Conservation (phyloP, 2,113 vertebrate genomes). For the Cervus canadensis region DNA sequence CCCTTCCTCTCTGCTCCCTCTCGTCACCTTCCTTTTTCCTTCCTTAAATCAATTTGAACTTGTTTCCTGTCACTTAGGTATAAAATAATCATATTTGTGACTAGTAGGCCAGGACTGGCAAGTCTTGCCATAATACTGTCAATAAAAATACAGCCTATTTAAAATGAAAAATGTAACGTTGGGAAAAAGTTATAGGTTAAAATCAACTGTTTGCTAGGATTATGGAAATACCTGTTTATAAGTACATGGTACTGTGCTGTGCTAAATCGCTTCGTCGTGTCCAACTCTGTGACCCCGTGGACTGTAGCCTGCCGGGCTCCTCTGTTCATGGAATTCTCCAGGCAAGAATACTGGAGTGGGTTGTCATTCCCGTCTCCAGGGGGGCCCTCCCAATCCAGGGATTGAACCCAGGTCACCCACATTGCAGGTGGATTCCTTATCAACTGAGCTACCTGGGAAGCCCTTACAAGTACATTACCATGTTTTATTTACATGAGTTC, state of each 20-base stretch:
- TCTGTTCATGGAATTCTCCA: neutral
- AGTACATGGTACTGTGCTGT: neutral
- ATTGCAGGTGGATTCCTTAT: neutral
- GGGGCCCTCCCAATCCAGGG: neutral
- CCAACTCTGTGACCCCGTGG: neutral
- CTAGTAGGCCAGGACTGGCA: neutral
- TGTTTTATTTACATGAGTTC: neutral
- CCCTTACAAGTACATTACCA: neutral
- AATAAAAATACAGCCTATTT: neutral
- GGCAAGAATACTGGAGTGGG: neutral
- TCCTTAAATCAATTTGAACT: neutral
- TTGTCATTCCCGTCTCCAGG: neutral
- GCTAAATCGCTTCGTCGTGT: neutral
- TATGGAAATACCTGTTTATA: neutral
- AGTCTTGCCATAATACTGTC: neutral
- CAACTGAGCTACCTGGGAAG: neutral
- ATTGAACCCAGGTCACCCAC: neutral
- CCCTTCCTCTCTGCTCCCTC: no score
- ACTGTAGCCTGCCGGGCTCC: neutral
- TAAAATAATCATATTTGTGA: neutral
- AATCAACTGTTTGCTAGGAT: neutral
- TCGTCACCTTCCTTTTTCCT: neutral
- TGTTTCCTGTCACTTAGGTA: neutral
- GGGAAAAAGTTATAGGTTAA: neutral
- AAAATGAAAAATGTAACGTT: neutral